These are phyloP conservation scores for silkworm (Bombyx mori) DNA, from an alignment of 1,140 invertebrate species.

Conservation along the genomic window ASM3026992v2 NC_085117.1:3968501-3969000, in stretches of 20 bases:
- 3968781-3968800: background rate
- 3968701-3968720: background rate
- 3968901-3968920: constrained; percentile 17
- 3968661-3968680: background rate
- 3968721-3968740: background rate
- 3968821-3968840: background rate
- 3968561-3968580: background rate
- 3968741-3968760: background rate
- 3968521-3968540: constrained; percentile 19
- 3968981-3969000: background rate
- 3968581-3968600: background rate
- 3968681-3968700: too few relatives aligned
- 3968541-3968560: constrained; percentile 54
- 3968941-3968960: constrained; percentile 12
- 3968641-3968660: background rate
- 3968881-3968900: background rate
- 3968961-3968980: background rate
- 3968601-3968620: background rate
- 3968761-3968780: background rate
- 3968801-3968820: background rate
- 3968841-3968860: too few relatives aligned
- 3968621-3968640: background rate
- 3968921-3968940: constrained; percentile 31
- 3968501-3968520: constrained; percentile 45
- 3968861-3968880: background rate